These are phyloP conservation scores for Plectrocnemia conspersa DNA, from an alignment of 1,140 invertebrate species.

Conservation along the genomic window DNA sequence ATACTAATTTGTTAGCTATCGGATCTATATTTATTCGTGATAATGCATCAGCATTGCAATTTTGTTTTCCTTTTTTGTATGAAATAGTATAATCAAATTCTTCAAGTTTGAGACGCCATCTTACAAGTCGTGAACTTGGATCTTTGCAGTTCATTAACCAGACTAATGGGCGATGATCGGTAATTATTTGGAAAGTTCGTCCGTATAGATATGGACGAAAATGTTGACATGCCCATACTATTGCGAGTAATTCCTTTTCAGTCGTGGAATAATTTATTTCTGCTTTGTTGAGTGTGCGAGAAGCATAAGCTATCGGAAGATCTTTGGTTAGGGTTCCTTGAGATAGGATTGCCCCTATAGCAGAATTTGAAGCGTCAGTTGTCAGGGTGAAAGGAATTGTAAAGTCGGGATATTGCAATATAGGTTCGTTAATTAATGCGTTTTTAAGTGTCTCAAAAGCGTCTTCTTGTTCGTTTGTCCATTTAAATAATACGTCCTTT, in stretches of 20 bases:
- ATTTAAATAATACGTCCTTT: slow-evolving; percentile 38
- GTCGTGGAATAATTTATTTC: slow-evolving; percentile 45
- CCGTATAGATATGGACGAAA: slow-evolving; percentile 49
- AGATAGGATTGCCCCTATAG: slow-evolving; percentile 39
- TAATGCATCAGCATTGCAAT: slow-evolving; percentile 41
- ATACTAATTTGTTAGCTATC: too few species aligned
- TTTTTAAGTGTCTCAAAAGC: slow-evolving; percentile 38
- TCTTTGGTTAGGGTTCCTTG: slow-evolving; percentile 33
- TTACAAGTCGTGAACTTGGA: slow-evolving; percentile 44
- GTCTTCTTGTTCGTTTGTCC: slow-evolving; percentile 31
- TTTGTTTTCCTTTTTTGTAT: slow-evolving; percentile 42
- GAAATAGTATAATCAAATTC: slow-evolving; percentile 43
- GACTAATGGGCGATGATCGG: slow-evolving; percentile 50
- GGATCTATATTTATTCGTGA: too few species aligned
- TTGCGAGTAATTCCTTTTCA: slow-evolving; percentile 51
- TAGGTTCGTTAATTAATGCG: slow-evolving; percentile 25
- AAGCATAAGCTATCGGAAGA: slow-evolving; percentile 42
- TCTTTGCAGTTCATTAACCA: slow-evolving; percentile 48
- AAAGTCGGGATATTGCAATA: slow-evolving; percentile 38
- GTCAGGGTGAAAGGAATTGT: slow-evolving; percentile 39
- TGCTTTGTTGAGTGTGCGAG: slow-evolving; percentile 41
- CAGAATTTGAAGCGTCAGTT: slow-evolving; percentile 38
- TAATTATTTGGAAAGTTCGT: slow-evolving; percentile 46
- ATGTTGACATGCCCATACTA: slow-evolving; percentile 47
- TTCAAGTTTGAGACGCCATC: slow-evolving; percentile 51